A percentile compares a stretch with the other conserved stretches of the same genome.
phyloP scores from a whole-genome alignment of 1,140 invertebrate species.

The Diorhabda sublineata region DNA sequence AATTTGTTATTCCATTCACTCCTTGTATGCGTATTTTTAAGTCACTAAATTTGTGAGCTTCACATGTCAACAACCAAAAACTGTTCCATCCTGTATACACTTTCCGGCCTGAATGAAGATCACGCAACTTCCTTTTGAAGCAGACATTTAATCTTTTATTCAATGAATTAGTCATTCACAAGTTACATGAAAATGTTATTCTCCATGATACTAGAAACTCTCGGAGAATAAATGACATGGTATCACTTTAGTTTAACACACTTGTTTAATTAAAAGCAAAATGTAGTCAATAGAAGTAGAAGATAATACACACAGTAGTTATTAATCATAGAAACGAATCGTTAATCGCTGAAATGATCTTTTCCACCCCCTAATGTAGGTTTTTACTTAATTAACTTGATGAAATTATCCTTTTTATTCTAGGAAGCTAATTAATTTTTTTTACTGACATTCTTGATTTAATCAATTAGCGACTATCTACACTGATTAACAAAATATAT shows the following conservation, averaged over 20 bases:
- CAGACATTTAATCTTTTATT: slow-evolving; percentile 19
- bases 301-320: not conserved
- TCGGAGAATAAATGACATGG: slow-evolving; percentile 1
- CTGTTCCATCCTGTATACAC: not conserved
- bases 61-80: not conserved
- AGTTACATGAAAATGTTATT: slow-evolving; percentile 14
- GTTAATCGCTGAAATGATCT: too few relatives aligned
- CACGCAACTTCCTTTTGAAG: not conserved
- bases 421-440: too few relatives aligned
- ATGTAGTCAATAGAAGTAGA: not conserved
- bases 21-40: too few relatives aligned
- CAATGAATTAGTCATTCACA: slow-evolving; percentile 18
- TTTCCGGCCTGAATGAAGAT: slow-evolving; percentile 5
- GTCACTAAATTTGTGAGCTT: not conserved
- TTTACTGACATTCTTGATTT: too few relatives aligned
- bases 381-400: too few relatives aligned
- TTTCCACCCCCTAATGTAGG: too few relatives aligned
- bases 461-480: too few relatives aligned
- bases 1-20: too few relatives aligned
- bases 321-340: too few relatives aligned
- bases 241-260: not conserved
- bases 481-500: too few relatives aligned
- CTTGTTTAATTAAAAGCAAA: not conserved
- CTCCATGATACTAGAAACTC: slow-evolving; percentile 10
- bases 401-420: too few relatives aligned